These are phyloP conservation scores for Lates japonicus DNA, from an alignment of 2,797 vertebrate genomes.

Conservation along the genomic window DNA sequence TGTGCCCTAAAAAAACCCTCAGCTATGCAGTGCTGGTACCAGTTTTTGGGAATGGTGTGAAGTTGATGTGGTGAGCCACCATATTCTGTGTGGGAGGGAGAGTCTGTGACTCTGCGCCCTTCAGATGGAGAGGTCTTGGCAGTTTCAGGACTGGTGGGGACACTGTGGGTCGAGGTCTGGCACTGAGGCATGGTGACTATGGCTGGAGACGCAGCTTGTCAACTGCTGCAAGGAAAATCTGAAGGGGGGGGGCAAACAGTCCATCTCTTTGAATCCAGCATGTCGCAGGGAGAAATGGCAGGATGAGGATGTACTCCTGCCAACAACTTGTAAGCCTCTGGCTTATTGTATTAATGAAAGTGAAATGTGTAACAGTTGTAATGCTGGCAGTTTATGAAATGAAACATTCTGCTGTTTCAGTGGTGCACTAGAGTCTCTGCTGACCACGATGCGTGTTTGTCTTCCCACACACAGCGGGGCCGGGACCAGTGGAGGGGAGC, in stretches of 20 bases:
- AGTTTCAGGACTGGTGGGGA: constrained; percentile 42
- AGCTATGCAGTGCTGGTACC: not conserved
- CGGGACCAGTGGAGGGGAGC: constrained; percentile 91
- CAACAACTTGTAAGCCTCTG: constrained; percentile 45
- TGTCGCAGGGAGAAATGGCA: constrained; percentile 31
- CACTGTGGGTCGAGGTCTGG: constrained; percentile 66
- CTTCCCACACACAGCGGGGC: constrained; percentile 83
- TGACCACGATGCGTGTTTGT: constrained; percentile 50
- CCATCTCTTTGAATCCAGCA: not conserved
- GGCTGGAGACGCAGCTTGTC: constrained; percentile 49
- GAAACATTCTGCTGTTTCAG: constrained; percentile 25
- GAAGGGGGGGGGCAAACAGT: constrained; percentile 17
- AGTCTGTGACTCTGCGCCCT: constrained; percentile 64
- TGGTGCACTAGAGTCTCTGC: constrained; percentile 23
- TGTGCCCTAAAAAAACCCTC: not conserved
- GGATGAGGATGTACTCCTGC: constrained; percentile 23
- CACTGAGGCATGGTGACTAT: constrained; percentile 44
- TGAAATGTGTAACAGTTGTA: constrained; percentile 49
- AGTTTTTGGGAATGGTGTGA: constrained; percentile 30
- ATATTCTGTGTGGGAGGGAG: constrained; percentile 75
- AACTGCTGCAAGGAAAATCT: constrained; percentile 33
- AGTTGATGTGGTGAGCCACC: constrained; percentile 48
- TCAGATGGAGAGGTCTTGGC: constrained; percentile 80
- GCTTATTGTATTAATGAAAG: constrained; percentile 54
- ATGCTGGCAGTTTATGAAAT: constrained; percentile 21